Base-by-base conservation (phyloP, 2,888 invertebrate species). In the Fabriciana adippe region DNA sequence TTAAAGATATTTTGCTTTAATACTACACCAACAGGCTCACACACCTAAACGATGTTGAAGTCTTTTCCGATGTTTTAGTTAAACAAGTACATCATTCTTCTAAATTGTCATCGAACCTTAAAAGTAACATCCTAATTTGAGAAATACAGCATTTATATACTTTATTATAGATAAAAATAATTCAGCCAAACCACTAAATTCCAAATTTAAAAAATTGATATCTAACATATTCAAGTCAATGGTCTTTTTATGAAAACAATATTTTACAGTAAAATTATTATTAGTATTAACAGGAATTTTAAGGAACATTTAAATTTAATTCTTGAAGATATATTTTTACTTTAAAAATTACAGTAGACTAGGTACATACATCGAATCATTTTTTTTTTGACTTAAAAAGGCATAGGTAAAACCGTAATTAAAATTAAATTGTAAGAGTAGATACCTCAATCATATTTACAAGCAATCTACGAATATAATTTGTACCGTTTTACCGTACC, bases 111-210 rank as follows among this genome's bases (percentile, higher is more conserved):
- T 59, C 48, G 48, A 59, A 26, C 48, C 31, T 47, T 15, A 26
- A 59, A 48, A 59, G 47, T 21, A 48, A 16, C 48, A 59, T 13
- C 26, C 47, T 59, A 59, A 11, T 11, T 41, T 41, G 35, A 41
- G n/a, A 59, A 59, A 59, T 26, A 59, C 26, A 59, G 31, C 48
- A 6, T 31, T 48, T n/a, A n/a, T n/a, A 31, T 47, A 48, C 21
- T 11, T 47, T n/a, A 47, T 13, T n/a, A 47, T 47, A 41, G 8
- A 21, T 26, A 59, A 26, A 59, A 48, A 72, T 77, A 83, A 83
- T 87, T 87, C 87, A 87, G 86, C 84, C 81, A 75, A 74, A 72
- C 50, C 16, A 55, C 62, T 73, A 73, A 72, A 71, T 74, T 73
- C 77, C 75, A 76, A 73, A 76, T 75, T 66, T 73, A 68, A 71